Conservation (phyloP, 2,797 vertebrate species). For the Chelon auratus region DNA sequence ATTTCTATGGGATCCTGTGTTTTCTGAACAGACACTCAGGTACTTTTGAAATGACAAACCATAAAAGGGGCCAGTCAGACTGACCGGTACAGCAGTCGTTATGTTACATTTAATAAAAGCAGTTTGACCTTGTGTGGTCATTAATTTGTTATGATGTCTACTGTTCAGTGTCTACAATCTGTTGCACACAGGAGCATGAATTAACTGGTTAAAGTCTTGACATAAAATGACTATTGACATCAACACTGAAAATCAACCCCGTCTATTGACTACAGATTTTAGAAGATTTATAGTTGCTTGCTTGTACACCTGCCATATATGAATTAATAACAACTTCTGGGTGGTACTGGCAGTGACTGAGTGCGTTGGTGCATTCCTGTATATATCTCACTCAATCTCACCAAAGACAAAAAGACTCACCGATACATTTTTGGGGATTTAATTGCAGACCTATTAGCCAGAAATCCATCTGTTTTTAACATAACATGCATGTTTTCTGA, state of each 20-base stretch:
- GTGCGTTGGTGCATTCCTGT: neutral
- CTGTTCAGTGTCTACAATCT: slow-evolving; percentile 55
- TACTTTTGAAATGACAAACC: slow-evolving; percentile 40
- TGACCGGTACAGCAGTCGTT: slow-evolving; percentile 6
- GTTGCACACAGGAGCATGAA: slow-evolving; percentile 47
- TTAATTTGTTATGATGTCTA: slow-evolving; percentile 58
- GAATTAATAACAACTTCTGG: neutral
- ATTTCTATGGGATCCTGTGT: slow-evolving; percentile 40
- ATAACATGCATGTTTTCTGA: slow-evolving; percentile 58
- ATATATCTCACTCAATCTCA: slow-evolving; percentile 27
- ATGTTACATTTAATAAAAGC: slow-evolving; percentile 25
- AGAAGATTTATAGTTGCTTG: slow-evolving; percentile 36
- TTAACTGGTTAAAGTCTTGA: slow-evolving; percentile 58
- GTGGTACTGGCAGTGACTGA: slow-evolving; percentile 13
- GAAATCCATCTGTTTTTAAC: slow-evolving; percentile 31
- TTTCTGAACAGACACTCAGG: slow-evolving; percentile 53
- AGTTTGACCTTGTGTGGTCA: slow-evolving; percentile 42
- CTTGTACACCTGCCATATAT: neutral
- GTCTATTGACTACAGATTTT: slow-evolving; percentile 14
- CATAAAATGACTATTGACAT: slow-evolving; percentile 53
- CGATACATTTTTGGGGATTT: neutral
- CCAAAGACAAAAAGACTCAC: slow-evolving; percentile 16
- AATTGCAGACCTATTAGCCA: slow-evolving; percentile 18
- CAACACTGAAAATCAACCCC: slow-evolving; percentile 41
- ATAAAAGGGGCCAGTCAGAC: slow-evolving; percentile 2